Conservation (phyloP, 2,888 invertebrate species). For the Metacarcinus magister region DNA sequence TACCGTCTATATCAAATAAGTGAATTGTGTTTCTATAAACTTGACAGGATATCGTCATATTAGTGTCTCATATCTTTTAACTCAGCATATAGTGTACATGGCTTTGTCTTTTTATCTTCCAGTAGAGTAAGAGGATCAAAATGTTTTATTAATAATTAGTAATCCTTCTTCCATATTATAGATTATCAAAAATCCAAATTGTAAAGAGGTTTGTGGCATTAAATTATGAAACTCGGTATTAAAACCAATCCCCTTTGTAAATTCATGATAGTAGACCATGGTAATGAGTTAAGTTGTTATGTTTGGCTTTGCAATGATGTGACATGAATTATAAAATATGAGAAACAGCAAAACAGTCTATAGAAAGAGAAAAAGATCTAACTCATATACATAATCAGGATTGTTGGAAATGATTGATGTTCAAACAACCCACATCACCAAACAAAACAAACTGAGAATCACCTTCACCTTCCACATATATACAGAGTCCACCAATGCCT, state of each 20-base stretch:
- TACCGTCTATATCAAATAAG: not conserved
- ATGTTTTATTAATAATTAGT: conserved; percentile 17
- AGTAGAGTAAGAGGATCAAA: not conserved
- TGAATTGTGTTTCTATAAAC: not conserved
- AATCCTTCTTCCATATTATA: not conserved
- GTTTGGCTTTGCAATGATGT: not conserved
- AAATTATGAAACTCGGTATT: not conserved
- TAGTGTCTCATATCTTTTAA: not conserved
- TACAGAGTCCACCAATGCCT: conserved; percentile 12
- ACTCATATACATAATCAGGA: conserved; percentile 12
- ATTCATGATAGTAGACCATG: not conserved
- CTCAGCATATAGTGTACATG: not conserved
- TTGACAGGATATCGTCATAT: not conserved
- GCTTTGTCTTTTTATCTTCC: not conserved
- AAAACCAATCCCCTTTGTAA: not conserved
- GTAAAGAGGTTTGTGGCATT: not conserved
- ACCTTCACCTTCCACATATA: not conserved
- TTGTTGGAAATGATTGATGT: not conserved
- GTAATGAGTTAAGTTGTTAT: not conserved
- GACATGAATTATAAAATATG: not conserved
- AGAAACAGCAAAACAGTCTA: not conserved
- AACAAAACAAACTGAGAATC: not conserved
- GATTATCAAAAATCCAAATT: not conserved
- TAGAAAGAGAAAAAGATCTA: not conserved
- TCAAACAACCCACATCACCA: not conserved